Conservation (phyloP, 2,888 invertebrate genomes). For the Drosophila nr. perissopoda region DNA sequence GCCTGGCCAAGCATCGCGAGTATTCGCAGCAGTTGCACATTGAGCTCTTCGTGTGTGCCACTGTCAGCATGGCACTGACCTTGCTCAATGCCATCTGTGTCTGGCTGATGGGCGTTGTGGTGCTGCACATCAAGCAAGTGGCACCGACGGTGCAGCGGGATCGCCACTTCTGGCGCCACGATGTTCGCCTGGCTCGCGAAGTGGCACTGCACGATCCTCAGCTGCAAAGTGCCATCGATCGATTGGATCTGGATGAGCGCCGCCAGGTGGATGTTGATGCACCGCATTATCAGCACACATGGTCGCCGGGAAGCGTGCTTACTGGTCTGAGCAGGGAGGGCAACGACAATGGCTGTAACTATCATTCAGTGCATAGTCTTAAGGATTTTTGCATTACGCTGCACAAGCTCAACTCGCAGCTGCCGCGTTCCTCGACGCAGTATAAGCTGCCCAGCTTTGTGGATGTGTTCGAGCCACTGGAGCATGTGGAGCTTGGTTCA, state of each 20-base stretch:
- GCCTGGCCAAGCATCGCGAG: slow-evolving; percentile 81
- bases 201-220: slow-evolving; percentile 85
- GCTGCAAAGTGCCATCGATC: slow-evolving; percentile 74
- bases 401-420: slow-evolving; percentile 39
- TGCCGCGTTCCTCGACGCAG: not conserved
- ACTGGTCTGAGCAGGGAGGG: not conserved
- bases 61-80: slow-evolving; percentile 89
- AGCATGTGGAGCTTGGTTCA: not conserved
- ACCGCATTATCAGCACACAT: slow-evolving; percentile 64
- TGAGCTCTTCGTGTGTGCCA: slow-evolving; percentile 88
- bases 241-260: slow-evolving; percentile 66
- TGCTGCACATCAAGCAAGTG: slow-evolving; percentile 90
- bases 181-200: slow-evolving; percentile 87
- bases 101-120: slow-evolving; percentile 89
- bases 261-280: slow-evolving; percentile 51
- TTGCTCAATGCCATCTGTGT: slow-evolving; percentile 90
- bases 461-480: slow-evolving; percentile 43
- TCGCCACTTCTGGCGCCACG: slow-evolving; percentile 87
- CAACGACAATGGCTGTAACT: slow-evolving; percentile 19
- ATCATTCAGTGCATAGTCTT: slow-evolving; percentile 70
- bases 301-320: slow-evolving; percentile 67
- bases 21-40: slow-evolving; percentile 87
- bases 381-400: slow-evolving; percentile 62
- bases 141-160: slow-evolving; percentile 86
- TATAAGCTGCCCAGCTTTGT: slow-evolving; percentile 41